Percentiles rank a stretch among this genome's conserved stretches.
phyloP scores from a whole-genome alignment of 2,797 vertebrate genomes.

The Crax fasciolata region DNA sequence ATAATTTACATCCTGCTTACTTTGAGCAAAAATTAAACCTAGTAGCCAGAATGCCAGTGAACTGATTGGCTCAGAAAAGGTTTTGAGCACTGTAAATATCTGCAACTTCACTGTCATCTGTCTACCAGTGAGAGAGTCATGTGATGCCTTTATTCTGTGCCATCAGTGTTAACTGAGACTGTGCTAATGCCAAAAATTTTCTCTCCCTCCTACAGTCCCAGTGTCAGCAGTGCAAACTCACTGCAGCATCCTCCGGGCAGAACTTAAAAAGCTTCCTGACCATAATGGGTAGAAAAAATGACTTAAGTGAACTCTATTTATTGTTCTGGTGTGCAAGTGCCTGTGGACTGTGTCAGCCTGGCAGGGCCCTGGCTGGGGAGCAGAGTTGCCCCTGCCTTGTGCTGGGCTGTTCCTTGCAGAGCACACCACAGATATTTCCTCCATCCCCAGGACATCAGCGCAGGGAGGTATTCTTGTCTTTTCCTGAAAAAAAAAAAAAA shows the following conservation, averaged over 20 bases:
- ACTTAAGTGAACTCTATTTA: not conserved
- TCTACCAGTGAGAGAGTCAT: not conserved
- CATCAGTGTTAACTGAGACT: not conserved
- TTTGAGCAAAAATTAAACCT: not conserved
- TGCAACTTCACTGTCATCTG: not conserved
- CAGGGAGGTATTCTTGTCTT: not conserved
- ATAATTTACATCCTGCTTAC: not conserved
- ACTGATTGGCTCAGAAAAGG: not conserved
- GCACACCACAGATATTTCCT: not conserved
- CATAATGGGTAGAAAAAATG: not conserved
- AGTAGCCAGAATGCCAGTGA: not conserved
- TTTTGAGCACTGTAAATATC: not conserved
- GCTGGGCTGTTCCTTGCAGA: not conserved
- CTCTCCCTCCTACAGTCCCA: not conserved
- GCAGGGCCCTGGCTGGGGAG: too few species aligned
- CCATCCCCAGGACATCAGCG: not conserved
- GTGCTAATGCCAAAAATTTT: not conserved
- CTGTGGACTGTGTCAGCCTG: rapidly evolving
- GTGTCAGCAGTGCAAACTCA: not conserved
- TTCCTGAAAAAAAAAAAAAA: not conserved
- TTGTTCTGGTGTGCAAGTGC: not conserved
- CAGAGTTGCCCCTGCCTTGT: not conserved
- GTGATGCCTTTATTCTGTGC: not conserved
- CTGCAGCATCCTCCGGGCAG: not conserved
- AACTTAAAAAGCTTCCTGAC: conserved; percentile 19